Evolutionary conservation across 2,113 vertebrate genomes (phyloP).

Genomic region (Xenus cinereus): DNA sequence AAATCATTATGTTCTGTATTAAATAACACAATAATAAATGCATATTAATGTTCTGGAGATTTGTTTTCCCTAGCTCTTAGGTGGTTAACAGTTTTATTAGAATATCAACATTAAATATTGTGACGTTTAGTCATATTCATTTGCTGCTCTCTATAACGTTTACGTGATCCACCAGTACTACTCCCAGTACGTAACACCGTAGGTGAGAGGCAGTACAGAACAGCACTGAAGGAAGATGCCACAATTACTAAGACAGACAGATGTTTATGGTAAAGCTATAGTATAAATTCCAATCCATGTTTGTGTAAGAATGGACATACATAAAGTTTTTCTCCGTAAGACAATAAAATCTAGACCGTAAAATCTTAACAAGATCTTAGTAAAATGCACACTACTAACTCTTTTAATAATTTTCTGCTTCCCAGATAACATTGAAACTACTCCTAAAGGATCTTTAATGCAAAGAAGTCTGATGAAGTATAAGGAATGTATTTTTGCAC

Average conservation of each 20-base stretch:
- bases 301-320: background rate
- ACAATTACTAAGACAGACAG: background rate
- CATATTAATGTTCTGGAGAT: background rate
- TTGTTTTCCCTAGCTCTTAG: background rate
- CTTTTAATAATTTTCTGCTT: background rate
- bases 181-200: no score
- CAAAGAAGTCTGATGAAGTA: background rate
- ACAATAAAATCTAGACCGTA: background rate
- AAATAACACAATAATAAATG: background rate
- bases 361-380: background rate
- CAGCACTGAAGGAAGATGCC: background rate
- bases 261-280: background rate
- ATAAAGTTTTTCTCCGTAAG: background rate
- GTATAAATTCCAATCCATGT: background rate
- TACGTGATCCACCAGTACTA: background rate
- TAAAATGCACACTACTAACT: background rate
- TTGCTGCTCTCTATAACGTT: background rate
- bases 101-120: background rate
- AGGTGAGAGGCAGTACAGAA: background rate
- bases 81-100: background rate
- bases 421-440: background rate
- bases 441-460: background rate
- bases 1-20: background rate
- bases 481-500: background rate
- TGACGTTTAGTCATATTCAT: background rate